Conservation (phyloP, 2,888 invertebrate genomes). For the Exephanes ischioxanthus region DNA sequence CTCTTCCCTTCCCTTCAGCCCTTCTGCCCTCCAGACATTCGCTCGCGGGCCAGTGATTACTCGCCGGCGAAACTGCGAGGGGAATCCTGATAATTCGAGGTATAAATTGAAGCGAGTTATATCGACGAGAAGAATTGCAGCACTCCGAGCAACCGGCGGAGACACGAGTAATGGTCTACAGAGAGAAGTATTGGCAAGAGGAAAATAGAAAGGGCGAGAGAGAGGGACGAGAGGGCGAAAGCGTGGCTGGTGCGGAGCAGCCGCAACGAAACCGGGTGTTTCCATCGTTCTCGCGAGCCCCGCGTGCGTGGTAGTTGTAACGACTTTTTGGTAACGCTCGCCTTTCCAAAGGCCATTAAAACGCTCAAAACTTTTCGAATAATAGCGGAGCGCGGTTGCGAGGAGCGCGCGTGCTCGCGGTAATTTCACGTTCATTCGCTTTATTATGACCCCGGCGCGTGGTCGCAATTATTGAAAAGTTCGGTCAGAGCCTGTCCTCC, state of each 20-base stretch:
- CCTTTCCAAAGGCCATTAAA: conserved; percentile 80
- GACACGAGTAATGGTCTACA: conserved; percentile 64
- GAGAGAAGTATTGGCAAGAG: conserved; percentile 66
- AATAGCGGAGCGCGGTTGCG: conserved; percentile 73
- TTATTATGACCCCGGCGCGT: conserved; percentile 76
- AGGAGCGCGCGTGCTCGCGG: conserved; percentile 76
- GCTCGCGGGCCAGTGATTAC: conserved; percentile 68
- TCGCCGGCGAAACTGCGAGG: conserved; percentile 62
- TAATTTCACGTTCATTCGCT: conserved; percentile 79
- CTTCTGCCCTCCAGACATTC: conserved; percentile 70
- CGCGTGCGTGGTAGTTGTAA: conserved; percentile 76
- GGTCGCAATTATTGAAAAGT: conserved; percentile 81
- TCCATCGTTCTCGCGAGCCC: conserved; percentile 39
- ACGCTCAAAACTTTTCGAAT: conserved; percentile 80
- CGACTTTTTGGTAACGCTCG: conserved; percentile 78
- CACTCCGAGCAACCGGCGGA: conserved; percentile 64
- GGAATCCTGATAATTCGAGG: conserved; percentile 75
- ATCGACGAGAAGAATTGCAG: conserved; percentile 70
- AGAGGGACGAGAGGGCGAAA: conserved; percentile 36
- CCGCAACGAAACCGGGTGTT: conserved; percentile 42
- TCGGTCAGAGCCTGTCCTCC: conserved; percentile 59
- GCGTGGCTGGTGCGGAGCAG: conserved; percentile 9
- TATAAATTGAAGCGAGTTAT: conserved; percentile 79
- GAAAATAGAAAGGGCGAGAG: conserved; percentile 18
- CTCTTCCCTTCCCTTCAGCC: background rate